A percentile compares a stretch with the other conserved stretches of the same genome.
phyloP scores from a whole-genome alignment of 1,140 invertebrate genomes.

The Zaprionus ghesquierei region DNA sequence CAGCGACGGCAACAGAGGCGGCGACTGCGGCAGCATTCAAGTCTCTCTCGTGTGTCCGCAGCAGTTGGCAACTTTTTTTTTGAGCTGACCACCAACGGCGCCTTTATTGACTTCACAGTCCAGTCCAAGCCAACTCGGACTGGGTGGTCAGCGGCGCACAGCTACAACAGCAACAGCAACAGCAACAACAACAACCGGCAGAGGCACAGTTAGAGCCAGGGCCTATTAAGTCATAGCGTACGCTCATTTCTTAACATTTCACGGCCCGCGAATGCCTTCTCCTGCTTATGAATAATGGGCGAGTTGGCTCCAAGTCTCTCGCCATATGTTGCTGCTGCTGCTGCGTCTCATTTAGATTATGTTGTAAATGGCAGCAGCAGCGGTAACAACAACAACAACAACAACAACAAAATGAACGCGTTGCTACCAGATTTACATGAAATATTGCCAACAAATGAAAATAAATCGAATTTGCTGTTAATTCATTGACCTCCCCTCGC shows the following conservation, averaged over 20 bases:
- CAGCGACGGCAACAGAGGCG: constrained; percentile 1
- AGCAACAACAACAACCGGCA: constrained; percentile 27
- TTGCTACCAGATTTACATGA: constrained; percentile 51
- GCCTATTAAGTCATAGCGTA: constrained; percentile 82
- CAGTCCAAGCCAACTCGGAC: constrained; percentile 32
- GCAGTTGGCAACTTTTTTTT: constrained; percentile 71
- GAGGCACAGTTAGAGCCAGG: constrained; percentile 42
- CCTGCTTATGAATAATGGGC: constrained; percentile 58
- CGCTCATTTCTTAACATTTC: constrained; percentile 70
- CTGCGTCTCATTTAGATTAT: constrained; percentile 62
- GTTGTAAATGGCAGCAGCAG: constrained; percentile 57
- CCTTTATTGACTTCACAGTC: constrained; percentile 79
- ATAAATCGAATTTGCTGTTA: constrained; percentile 58
- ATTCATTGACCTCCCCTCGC: constrained; percentile 29
- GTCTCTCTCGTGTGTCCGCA: constrained; percentile 38
- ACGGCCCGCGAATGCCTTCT: constrained; percentile 51
- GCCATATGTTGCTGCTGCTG: too few species aligned
- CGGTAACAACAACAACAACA: constrained; percentile 17
- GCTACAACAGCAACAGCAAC: constrained; percentile 17
- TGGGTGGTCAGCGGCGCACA: constrained; percentile 19
- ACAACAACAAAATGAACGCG: constrained; percentile 6
- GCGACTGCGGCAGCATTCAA: constrained; percentile 22
- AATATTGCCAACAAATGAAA: constrained; percentile 61
- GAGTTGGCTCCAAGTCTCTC: background rate
- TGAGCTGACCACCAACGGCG: constrained; percentile 78